Evolutionary conservation across 2,797 vertebrate species (phyloP).

Genomic region (Tapera naevia): DNA sequence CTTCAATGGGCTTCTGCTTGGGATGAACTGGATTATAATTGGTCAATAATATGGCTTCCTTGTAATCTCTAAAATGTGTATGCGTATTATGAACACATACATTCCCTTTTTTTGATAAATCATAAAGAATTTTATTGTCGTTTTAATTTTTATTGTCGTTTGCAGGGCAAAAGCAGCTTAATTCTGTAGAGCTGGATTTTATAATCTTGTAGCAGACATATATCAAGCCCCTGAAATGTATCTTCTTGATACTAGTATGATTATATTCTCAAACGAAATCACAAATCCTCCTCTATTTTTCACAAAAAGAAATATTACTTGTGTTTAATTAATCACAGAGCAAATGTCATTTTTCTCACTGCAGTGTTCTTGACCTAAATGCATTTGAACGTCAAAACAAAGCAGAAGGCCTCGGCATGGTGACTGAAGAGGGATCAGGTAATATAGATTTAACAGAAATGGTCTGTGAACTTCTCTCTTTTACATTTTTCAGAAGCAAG

Average conservation of each 20-base stretch:
- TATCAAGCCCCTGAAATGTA: background rate
- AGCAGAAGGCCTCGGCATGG: slow-evolving; percentile 96
- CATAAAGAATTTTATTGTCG: background rate
- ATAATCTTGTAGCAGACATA: background rate
- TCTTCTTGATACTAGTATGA: background rate
- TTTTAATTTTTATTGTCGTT: background rate
- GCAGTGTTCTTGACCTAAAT: slow-evolving; percentile 93
- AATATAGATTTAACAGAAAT: slow-evolving; percentile 30
- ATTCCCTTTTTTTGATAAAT: background rate
- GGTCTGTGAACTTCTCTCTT: background rate
- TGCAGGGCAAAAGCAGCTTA: background rate
- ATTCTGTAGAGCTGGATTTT: background rate
- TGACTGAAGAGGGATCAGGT: slow-evolving; percentile 98
- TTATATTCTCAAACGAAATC: background rate
- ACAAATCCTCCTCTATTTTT: background rate
- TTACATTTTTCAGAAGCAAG: background rate
- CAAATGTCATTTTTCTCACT: slow-evolving; percentile 16
- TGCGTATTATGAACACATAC: background rate
- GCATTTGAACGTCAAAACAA: slow-evolving; percentile 97
- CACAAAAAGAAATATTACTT: background rate
- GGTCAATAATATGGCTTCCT: background rate
- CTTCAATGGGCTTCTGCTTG: background rate
- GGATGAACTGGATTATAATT: background rate
- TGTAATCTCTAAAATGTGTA: background rate
- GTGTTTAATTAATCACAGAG: background rate